These are phyloP conservation scores for Trisateles emortualis DNA, from an alignment of 2,888 invertebrate species.

Conservation along the genomic window DNA sequence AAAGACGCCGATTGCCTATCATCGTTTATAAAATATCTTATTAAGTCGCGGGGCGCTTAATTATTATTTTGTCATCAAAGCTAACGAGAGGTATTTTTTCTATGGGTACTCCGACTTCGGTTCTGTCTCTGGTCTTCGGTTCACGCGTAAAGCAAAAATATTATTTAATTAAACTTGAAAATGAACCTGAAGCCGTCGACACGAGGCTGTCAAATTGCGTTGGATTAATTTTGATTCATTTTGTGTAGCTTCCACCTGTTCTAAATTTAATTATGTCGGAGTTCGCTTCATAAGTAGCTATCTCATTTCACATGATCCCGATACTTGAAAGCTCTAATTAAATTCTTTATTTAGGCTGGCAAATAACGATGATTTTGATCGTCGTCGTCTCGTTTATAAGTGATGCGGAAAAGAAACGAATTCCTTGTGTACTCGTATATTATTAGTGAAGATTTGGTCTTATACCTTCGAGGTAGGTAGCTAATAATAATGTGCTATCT, in stretches of 20 bases:
- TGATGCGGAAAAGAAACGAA: too few species aligned
- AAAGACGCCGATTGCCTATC: too few species aligned
- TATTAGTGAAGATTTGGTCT: too few species aligned
- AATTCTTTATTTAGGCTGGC: constrained; percentile 62
- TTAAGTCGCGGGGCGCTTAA: too few species aligned
- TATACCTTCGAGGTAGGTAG: too few species aligned
- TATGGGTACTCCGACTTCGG: too few species aligned
- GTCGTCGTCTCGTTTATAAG: constrained; percentile 19
- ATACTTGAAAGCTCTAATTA: constrained; percentile 66
- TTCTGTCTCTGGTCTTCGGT: constrained; percentile 40
- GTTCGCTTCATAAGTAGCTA: constrained; percentile 76
- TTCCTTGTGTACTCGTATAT: too few species aligned
- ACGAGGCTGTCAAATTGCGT: constrained; percentile 72
- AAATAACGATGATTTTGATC: constrained; percentile 42
- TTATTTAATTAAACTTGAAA: constrained; percentile 73
- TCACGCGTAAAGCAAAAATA: constrained; percentile 59
- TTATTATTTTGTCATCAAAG: constrained; percentile 29
- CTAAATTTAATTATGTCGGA: constrained; percentile 79
- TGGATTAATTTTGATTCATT: constrained; percentile 84
- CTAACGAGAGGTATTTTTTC: constrained; percentile 34
- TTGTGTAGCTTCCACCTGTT: constrained; percentile 79
- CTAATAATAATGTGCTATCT: too few species aligned
- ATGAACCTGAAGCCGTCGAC: constrained; percentile 67
- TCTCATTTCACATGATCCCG: constrained; percentile 74
- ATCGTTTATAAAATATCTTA: too few species aligned